These are phyloP conservation scores for Monochamus saltuarius DNA, from an alignment of 1,140 invertebrate species.

Conservation along the genomic window DNA sequence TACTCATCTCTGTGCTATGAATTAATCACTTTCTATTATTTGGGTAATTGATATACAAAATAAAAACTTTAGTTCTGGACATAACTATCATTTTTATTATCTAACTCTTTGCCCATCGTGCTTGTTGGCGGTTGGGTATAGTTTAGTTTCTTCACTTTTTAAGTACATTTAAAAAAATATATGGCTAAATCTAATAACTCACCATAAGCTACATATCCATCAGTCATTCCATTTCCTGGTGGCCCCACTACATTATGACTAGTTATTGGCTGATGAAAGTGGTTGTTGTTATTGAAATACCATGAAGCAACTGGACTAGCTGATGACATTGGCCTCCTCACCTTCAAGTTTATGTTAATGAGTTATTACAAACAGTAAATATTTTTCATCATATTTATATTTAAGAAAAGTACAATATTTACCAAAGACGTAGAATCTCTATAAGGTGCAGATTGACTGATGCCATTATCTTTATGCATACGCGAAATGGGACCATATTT, in stretches of 20 bases:
- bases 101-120: no score
- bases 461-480: conserved; percentile 55
- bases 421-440: conserved; percentile 49
- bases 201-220: conserved; percentile 31
- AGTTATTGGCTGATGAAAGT: conserved; percentile 30
- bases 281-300: conserved; percentile 53
- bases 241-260: conserved; percentile 33
- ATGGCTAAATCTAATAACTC: neutral
- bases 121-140: no score
- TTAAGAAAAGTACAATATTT: conserved; percentile 19
- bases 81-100: no score
- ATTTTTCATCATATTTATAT: neutral
- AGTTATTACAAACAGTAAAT: conserved; percentile 2
- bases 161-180: no score
- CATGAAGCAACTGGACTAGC: conserved; percentile 58
- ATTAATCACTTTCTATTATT: no score
- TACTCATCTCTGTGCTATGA: no score
- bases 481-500: conserved; percentile 83
- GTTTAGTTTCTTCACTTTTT: no score
- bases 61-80: no score
- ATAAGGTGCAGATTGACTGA: conserved; percentile 37
- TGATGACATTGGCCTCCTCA: conserved; percentile 56
- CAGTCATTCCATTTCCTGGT: conserved; percentile 23
- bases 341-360: conserved; percentile 26
- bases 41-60: no score